phyloP scores from a whole-genome alignment of 2,113 vertebrate species.

The Oenanthe melanoleuca region DNA sequence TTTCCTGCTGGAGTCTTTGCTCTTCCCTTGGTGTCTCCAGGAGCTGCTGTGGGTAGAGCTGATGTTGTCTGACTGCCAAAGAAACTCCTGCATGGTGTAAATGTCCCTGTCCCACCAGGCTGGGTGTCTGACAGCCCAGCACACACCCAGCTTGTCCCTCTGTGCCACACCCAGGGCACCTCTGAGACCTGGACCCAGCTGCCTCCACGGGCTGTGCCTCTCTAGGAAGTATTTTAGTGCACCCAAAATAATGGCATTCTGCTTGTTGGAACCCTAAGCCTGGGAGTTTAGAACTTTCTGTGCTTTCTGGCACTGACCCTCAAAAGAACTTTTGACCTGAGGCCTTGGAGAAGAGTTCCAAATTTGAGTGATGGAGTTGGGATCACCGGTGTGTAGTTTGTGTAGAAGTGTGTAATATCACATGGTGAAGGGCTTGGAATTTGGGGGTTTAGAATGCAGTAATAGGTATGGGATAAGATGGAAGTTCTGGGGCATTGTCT shows the following conservation, averaged over 20 bases:
- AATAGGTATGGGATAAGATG: too few species aligned
- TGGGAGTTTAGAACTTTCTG: too few species aligned
- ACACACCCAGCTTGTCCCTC: fast-evolving
- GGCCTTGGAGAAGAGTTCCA: too few species aligned
- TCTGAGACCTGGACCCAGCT: not conserved
- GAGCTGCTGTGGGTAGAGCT: not conserved
- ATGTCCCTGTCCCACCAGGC: not conserved
- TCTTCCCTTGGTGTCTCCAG: not conserved
- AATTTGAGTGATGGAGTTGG: too few species aligned
- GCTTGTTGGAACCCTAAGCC: not conserved
- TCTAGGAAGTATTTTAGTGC: not conserved
- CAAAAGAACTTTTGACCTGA: too few species aligned
- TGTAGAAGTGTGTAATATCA: too few species aligned
- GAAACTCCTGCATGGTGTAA: fast-evolving
- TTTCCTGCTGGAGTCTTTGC: not conserved
- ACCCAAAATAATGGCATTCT: not conserved
- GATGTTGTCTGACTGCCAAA: not conserved
- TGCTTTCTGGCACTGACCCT: too few species aligned
- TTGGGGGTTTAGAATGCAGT: too few species aligned
- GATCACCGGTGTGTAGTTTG: too few species aligned
- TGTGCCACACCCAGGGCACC: not conserved
- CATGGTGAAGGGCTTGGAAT: too few species aligned
- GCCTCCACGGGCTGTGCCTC: not conserved
- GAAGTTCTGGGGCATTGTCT: too few species aligned
- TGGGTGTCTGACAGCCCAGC: not conserved